Conservation (phyloP, 2,113 vertebrate genomes). For the Varanus salvator region DNA sequence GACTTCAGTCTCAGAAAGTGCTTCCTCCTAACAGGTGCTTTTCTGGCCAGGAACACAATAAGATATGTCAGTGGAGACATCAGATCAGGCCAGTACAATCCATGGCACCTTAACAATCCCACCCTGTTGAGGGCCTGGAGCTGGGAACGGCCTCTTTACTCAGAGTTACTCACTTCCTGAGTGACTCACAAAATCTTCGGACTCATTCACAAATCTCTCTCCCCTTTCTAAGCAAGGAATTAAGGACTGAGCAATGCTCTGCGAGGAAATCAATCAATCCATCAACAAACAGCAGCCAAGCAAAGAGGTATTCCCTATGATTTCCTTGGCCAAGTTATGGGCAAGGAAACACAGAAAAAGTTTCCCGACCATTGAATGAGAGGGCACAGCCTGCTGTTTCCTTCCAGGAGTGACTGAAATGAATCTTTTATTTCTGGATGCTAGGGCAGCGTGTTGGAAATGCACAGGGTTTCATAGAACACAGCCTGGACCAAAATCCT, state of each 20-base stretch:
- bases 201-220: slow-evolving; percentile 15
- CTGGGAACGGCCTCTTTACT: not conserved
- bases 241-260: not conserved
- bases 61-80: not conserved
- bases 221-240: not conserved
- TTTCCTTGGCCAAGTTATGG: not conserved
- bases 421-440: not conserved
- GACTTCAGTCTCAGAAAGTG: not conserved
- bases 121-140: not conserved
- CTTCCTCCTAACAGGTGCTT: too few species aligned
- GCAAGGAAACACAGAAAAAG: rapidly evolving
- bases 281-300: not conserved
- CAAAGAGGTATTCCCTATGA: not conserved
- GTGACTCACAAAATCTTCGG: slow-evolving; percentile 14
- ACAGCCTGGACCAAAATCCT: not conserved
- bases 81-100: not conserved
- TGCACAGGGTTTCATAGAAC: not conserved
- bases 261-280: not conserved
- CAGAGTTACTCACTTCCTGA: slow-evolving; percentile 4
- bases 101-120: not conserved
- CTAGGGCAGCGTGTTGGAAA: not conserved
- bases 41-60: not conserved
- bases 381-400: not conserved
- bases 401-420: not conserved
- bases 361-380: not conserved